Conservation (phyloP, 1,140 invertebrate genomes). For the Lethocerus indicus region DNA sequence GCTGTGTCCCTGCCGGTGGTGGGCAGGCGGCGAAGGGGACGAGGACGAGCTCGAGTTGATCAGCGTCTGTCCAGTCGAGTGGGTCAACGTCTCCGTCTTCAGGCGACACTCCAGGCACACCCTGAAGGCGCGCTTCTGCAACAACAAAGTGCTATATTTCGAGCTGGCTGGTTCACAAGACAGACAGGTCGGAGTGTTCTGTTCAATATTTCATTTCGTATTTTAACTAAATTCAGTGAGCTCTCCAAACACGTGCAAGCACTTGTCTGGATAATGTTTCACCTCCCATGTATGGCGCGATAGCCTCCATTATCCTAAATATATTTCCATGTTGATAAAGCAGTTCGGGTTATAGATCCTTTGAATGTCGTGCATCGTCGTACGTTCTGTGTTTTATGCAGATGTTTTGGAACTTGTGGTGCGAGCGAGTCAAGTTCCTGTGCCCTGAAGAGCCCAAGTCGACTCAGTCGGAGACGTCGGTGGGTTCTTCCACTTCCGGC, state of each 20-base stretch:
- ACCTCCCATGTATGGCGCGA: no score
- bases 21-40: slow-evolving; percentile 27
- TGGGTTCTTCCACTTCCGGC: slow-evolving; percentile 28
- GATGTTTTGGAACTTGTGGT: slow-evolving; percentile 37
- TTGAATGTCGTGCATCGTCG: no score
- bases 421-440: slow-evolving; percentile 27
- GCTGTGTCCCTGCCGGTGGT: no score
- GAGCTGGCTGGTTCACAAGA: slow-evolving; percentile 28
- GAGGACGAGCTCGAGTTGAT: slow-evolving; percentile 36
- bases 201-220: no score
- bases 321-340: no score
- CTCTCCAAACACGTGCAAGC: no score
- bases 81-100: slow-evolving; percentile 35
- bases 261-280: no score
- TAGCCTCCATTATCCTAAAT: no score
- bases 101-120: slow-evolving; percentile 28
- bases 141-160: slow-evolving; percentile 27
- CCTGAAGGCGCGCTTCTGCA: slow-evolving; percentile 35
- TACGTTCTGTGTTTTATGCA: no score
- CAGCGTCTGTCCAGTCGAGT: slow-evolving; percentile 36
- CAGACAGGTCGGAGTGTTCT: slow-evolving; percentile 23
- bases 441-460: slow-evolving; percentile 23
- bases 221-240: no score
- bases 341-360: no score
- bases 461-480: slow-evolving; percentile 32